Base-by-base conservation (phyloP, 2,888 invertebrate species). In the Cheilosia pagana region DNA sequence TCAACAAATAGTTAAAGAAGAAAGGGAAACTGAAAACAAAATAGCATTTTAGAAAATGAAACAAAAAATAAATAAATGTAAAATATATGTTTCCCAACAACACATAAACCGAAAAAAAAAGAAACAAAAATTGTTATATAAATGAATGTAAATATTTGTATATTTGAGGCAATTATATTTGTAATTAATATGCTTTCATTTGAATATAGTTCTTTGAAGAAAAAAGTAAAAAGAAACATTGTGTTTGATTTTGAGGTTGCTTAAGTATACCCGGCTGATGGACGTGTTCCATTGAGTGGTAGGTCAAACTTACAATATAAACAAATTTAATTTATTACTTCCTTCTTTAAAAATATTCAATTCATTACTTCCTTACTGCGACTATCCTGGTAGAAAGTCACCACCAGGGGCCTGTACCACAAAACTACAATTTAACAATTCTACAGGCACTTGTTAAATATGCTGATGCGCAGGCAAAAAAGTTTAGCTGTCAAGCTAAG, bases 171-270 rank as follows among this genome's bases (percentile, higher is more conserved):
- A 86, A 82, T 72, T 87, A 78, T 85, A 86, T 81, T 82, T 86
- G 74, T 83, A 86, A 82, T 82, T 77, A 86, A 89, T 89, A 88
- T 89, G 90, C 90, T 90, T 90, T 90, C 89, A 90, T 89, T 88
- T 90, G 90, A 90, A 90, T 90, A 90, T 90, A 90, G 90, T 90
- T 90, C 89, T 89, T 90, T 90, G 90, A 89, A 89, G 62, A 90
- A 89, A 89, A 90, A 89, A 90, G 86, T 82, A 74, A 78, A 23
- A 23, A 67, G 71, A 59, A 31, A n/a, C 0, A 65, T 28, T 28
- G 41, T 43, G 8, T 72, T 76, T 65, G 28, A 19, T 60, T 53
- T 74, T 16, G 25, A 25, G 39, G 50, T 39, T 7, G 19, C 6
- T 53, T 53, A 8, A 8, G n/a, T 16, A n/a, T 43, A 5, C 2